These are phyloP conservation scores for Rattus rattus DNA, from an alignment of 2,113 vertebrate species.

Conservation along the genomic window DNA sequence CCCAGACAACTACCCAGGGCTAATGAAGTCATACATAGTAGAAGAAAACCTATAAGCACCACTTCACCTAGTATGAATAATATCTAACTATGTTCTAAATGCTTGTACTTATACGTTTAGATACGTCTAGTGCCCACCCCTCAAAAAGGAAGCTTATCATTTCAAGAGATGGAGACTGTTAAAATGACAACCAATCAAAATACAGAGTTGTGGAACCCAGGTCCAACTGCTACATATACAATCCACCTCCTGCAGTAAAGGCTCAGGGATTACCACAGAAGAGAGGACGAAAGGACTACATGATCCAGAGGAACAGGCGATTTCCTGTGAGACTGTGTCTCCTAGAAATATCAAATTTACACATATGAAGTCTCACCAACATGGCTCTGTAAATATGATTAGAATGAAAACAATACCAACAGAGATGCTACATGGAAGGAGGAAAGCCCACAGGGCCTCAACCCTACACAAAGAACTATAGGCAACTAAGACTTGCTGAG, in stretches of 20 bases:
- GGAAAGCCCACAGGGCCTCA: not conserved
- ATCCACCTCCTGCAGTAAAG: not conserved
- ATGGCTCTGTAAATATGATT: not conserved
- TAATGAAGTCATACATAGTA: not conserved
- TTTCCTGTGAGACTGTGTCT: not conserved
- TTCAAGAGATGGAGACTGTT: not conserved
- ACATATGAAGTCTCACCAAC: not conserved
- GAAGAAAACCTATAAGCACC: not conserved
- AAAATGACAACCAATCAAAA: not conserved
- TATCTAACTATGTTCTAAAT: not conserved
- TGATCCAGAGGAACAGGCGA: not conserved
- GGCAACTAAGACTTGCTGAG: not conserved
- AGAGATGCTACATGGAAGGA: not conserved
- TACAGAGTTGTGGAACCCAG: not conserved
- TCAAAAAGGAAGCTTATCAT: not conserved
- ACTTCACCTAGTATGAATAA: not conserved
- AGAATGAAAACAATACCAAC: not conserved
- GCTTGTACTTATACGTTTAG: not conserved
- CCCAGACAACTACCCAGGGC: not conserved
- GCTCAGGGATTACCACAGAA: not conserved
- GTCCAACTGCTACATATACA: not conserved
- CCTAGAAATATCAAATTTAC: not conserved
- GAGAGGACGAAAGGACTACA: not conserved
- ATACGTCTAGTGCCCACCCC: not conserved
- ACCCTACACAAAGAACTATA: not conserved